Conservation (phyloP, 2,888 invertebrate genomes). For the Heliconius cydno region DNA sequence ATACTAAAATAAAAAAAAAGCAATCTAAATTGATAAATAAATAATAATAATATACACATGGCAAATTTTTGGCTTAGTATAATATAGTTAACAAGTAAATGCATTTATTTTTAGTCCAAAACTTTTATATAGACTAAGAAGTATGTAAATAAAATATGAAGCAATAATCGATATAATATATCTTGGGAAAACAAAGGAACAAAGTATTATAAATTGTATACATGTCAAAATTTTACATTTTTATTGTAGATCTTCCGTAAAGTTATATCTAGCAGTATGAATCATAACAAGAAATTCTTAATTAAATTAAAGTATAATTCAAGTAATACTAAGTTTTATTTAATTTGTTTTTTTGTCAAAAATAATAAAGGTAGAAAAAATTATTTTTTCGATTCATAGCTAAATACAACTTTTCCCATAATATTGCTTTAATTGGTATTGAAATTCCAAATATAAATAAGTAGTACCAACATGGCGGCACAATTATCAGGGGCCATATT, state of each 20-base stretch:
- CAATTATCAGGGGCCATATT: conserved; percentile 1
- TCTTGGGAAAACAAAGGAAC: conserved; percentile 44
- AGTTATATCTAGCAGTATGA: conserved; percentile 11
- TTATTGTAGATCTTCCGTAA: conserved; percentile 29
- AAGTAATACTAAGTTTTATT: not conserved
- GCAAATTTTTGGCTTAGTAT: conserved; percentile 83
- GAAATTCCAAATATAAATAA: conserved; percentile 11
- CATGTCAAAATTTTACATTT: conserved; percentile 35
- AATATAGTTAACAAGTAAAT: conserved; percentile 59
- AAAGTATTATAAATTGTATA: conserved; percentile 41
- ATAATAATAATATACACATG: conserved; percentile 76
- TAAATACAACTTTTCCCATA: not conserved
- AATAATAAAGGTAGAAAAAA: not conserved
- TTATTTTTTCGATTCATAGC: conserved; percentile 1
- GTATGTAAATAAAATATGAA: conserved; percentile 37
- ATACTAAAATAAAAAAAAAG: conserved; percentile 58
- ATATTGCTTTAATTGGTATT: not conserved
- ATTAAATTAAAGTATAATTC: not conserved
- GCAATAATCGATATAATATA: conserved; percentile 26
- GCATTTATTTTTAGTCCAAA: conserved; percentile 37
- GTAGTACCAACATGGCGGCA: conserved; percentile 12
- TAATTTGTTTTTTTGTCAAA: not conserved
- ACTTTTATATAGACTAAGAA: conserved; percentile 33
- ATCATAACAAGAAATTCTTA: not conserved
- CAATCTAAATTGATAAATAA: conserved; percentile 60